Conservation (phyloP, 1,140 invertebrate genomes). For the Chionoecetes opilio region DNA sequence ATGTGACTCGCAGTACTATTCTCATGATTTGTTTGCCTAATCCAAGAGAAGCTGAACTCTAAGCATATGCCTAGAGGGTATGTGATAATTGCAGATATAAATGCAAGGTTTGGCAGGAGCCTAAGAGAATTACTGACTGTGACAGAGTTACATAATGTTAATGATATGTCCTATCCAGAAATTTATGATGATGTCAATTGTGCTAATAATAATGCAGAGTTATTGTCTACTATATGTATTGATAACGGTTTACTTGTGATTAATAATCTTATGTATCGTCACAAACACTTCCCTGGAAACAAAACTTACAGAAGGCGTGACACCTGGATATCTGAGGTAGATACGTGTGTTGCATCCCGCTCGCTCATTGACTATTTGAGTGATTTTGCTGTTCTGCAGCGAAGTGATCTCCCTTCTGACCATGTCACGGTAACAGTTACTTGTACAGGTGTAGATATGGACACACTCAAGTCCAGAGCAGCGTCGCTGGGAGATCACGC, state of each 20-base stretch:
- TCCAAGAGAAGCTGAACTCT: no score
- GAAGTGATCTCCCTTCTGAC: slow-evolving; percentile 54
- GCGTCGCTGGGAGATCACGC: slow-evolving; percentile 41
- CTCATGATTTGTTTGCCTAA: no score
- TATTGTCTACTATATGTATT: slow-evolving; percentile 18
- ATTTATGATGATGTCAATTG: neutral
- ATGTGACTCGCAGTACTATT: no score
- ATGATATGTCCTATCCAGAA: neutral
- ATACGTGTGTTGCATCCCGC: neutral
- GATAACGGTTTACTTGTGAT: neutral
- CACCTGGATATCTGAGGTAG: neutral
- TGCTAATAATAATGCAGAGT: neutral
- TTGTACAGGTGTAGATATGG: neutral
- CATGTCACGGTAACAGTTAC: slow-evolving; percentile 21
- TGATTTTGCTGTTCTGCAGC: slow-evolving; percentile 30
- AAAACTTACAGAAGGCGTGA: neutral
- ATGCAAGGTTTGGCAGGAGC: no score
- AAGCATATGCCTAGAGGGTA: no score
- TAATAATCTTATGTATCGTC: neutral
- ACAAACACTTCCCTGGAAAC: slow-evolving; percentile 13
- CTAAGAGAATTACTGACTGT: neutral
- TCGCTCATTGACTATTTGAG: slow-evolving; percentile 23
- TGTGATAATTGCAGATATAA: no score
- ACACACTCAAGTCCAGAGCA: neutral
- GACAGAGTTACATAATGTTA: neutral